Evolutionary conservation across 2,888 invertebrate species (phyloP).

Genomic region (Penaeus monodon): DNA sequence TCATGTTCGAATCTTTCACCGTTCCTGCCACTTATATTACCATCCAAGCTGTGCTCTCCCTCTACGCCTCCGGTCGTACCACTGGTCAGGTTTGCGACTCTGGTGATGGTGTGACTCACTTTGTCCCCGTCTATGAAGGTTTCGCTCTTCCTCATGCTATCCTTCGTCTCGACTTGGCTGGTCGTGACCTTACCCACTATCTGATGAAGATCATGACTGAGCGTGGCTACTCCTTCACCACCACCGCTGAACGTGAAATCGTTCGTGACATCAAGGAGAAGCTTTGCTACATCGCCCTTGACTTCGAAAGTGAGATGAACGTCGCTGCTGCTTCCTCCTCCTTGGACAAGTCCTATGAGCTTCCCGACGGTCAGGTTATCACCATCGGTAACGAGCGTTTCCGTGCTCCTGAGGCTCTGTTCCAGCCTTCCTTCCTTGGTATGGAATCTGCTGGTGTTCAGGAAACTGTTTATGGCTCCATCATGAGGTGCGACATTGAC

Average conservation of each 20-base stretch:
- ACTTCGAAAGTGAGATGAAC: slow-evolving; percentile 76
- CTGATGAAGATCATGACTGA: slow-evolving; percentile 96
- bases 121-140: slow-evolving; percentile 6
- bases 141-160: slow-evolving; percentile 37
- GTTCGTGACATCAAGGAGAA: slow-evolving; percentile 64
- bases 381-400: slow-evolving; percentile 92
- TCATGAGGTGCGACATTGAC: slow-evolving; percentile 53
- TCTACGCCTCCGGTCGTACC: no score
- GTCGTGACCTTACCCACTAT: slow-evolving; percentile 93
- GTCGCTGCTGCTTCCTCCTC: slow-evolving; percentile 79
- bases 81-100: background rate
- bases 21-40: slow-evolving; percentile 71
- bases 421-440: slow-evolving; percentile 75
- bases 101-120: slow-evolving; percentile 11
- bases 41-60: no score
- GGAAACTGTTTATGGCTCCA: slow-evolving; percentile 31
- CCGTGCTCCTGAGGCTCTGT: slow-evolving; percentile 84
- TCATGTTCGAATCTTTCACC: slow-evolving; percentile 72
- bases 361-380: slow-evolving; percentile 92
- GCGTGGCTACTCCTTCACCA: slow-evolving; percentile 63
- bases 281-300: slow-evolving; percentile 68
- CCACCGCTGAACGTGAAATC: slow-evolving; percentile 63
- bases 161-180: slow-evolving; percentile 12
- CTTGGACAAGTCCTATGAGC: slow-evolving; percentile 76
- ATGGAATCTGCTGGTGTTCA: slow-evolving; percentile 49